Evolutionary conservation across 1,140 invertebrate genomes (phyloP).

Genomic region (Delia radicum): DNA sequence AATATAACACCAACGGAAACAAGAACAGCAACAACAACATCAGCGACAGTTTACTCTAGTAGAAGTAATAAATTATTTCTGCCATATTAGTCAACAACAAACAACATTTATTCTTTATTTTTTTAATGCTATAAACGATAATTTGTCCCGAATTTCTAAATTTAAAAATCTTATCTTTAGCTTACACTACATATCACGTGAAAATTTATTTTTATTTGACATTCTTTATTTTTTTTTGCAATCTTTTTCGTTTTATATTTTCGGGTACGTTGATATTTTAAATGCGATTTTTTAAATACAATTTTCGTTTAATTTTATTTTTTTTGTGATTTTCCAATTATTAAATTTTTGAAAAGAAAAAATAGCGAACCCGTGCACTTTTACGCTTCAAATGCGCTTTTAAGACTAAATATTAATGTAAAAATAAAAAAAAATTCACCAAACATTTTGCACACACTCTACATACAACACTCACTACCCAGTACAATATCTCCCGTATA

Average conservation of each 20-base stretch:
- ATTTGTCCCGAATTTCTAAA: neutral
- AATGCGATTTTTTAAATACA: neutral
- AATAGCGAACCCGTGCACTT: neutral
- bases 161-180: neutral
- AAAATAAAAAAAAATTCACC: neutral
- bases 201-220: neutral
- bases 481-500: too few relatives aligned
- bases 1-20: neutral
- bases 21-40: neutral
- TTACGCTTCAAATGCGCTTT: slow-evolving; percentile 20
- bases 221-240: neutral
- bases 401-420: slow-evolving; percentile 5
- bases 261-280: neutral
- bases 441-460: neutral
- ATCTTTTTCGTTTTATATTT: neutral
- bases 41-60: neutral
- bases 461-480: neutral
- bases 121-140: neutral
- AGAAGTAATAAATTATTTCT: neutral
- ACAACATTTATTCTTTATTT: neutral
- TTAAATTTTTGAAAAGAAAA: too few relatives aligned
- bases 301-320: neutral
- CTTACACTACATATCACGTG: neutral
- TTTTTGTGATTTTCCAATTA: neutral
- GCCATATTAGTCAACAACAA: neutral